Evolutionary conservation across 1,140 invertebrate species (phyloP).

Genomic region (Brachionus calyciflorus): DNA sequence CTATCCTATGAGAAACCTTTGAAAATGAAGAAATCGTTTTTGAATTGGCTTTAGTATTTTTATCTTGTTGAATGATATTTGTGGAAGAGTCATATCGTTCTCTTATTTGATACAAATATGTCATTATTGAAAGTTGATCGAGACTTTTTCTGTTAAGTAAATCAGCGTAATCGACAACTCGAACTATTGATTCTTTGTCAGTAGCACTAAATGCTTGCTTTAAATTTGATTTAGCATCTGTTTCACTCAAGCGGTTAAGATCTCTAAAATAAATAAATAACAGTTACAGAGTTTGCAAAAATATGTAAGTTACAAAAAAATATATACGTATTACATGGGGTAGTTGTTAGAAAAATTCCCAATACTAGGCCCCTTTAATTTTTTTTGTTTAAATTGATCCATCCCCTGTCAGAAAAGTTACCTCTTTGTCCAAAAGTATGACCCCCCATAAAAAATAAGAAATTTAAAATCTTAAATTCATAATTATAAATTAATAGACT

Average conservation of each 20-base stretch:
- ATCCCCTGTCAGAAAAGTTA: too few relatives aligned
- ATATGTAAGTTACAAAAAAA: too few relatives aligned
- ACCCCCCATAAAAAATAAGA: too few relatives aligned
- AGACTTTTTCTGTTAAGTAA: slow-evolving; percentile 24
- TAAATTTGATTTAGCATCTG: slow-evolving; percentile 15
- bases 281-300: too few relatives aligned
- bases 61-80: not conserved
- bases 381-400: too few relatives aligned
- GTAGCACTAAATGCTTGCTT: slow-evolving; percentile 35
- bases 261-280: not conserved
- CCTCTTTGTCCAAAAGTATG: too few relatives aligned
- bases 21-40: not conserved
- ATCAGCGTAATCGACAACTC: slow-evolving; percentile 28
- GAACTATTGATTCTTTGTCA: slow-evolving; percentile 31
- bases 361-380: too few relatives aligned
- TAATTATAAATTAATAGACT: too few relatives aligned
- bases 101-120: slow-evolving; percentile 42
- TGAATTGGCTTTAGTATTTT: not conserved
- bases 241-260: not conserved
- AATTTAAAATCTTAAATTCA: too few relatives aligned
- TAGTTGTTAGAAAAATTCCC: too few relatives aligned
- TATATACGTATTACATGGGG: too few relatives aligned
- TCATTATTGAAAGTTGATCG: slow-evolving; percentile 33
- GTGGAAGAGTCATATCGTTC: slow-evolving; percentile 12
- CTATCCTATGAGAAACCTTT: not conserved